Base-by-base conservation (phyloP, 2,113 vertebrate species). In the Trogon surrucura region DNA sequence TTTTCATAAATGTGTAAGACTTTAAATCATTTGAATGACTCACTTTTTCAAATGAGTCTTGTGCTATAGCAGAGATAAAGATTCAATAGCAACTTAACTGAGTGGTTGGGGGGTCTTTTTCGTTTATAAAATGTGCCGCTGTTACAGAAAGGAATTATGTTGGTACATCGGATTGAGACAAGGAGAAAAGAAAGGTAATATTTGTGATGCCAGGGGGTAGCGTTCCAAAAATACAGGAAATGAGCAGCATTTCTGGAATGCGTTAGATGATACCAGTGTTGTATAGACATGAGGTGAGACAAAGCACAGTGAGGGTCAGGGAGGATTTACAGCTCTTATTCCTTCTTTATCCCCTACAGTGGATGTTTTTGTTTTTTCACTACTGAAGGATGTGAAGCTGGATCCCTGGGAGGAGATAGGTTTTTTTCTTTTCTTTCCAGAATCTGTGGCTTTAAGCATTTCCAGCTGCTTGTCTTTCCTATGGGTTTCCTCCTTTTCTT, bases 21-120 rank as follows among this genome's bases (percentile, higher is more conserved):
- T 91, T 74, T 11, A 79, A 87, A 72, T 95, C 15, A 53, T 72
- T 64, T 20, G 78, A 70, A 22, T 97, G 95, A 95, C 73, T 97
- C 93, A 96, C 57, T 89, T 84, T 38, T 53, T 87, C 65, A 70
- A 62, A 71, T 45, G 6, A 70, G 13, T 53, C 88, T 50, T 73
- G 69, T 77, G 70, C 54, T 61, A 10, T 6, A 67, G 81, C 61
- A n/a, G 53, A 80, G 54, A 27, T 7, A 25, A 56, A 56, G 75
- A 79, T 79, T 79, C 61, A 72, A 22, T 15, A 75, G 45, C 65
- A 82, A 27, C 53, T 75, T 67, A 58, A 53, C 25, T 65, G 50
- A 1, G 56, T 25, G 80, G 41, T 30, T 70, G 26, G 30, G 18
- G 80, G 74, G 21, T 25, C 23, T 70, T 47, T 66, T 34, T 69